Base-by-base conservation (phyloP, 53 echinoderm and acorn worm species). In the Actinopyga echinites region DNA sequence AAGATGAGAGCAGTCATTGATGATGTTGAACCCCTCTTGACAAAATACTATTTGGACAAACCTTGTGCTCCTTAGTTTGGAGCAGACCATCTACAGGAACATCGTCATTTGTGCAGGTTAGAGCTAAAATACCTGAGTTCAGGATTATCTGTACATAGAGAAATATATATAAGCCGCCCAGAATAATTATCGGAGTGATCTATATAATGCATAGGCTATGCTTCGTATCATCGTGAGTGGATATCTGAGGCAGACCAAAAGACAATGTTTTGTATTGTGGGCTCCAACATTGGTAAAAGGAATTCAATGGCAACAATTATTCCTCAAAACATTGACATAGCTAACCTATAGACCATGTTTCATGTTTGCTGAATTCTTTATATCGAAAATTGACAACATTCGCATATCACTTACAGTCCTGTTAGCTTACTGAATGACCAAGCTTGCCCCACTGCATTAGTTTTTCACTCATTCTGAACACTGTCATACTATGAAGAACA, bases 111-210 rank as follows among this genome's bases (percentile, higher is more conserved):
- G 64, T 26, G 64, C 24, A 64, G 64, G 21, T 64, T 21, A 26
- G 2, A 64, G 64, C 19, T 21, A 26, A 64, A 64, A 64, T 64
- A 21, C 28, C 12, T 25, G 24, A 64, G 24, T 21, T n/a, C 64
- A 25, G n/a, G 64, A 64, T 64, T 64, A 26, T n/a, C 64, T n/a
- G 64, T 2, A 64, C 64, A 64, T 26, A 64, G 2, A 64, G 64
- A n/a, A n/a, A n/a, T n/a, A n/a, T n/a, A n/a, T n/a, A n/a, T n/a
- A n/a, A n/a, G n/a, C n/a, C n/a, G n/a, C n/a, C n/a, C n/a, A n/a
- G 64, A 64, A 64, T 64, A 26, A 21, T 64, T 64, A 64, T 64
- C 64, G 64, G 28, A 64, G 24, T 64, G 64, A 64, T 25, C 64
- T 64, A n/a, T 1, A 4, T 26, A 64, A 64, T n/a, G n/a, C 64